Base-by-base conservation (phyloP, 1,140 invertebrate species). In the Uloborus diversus region DNA sequence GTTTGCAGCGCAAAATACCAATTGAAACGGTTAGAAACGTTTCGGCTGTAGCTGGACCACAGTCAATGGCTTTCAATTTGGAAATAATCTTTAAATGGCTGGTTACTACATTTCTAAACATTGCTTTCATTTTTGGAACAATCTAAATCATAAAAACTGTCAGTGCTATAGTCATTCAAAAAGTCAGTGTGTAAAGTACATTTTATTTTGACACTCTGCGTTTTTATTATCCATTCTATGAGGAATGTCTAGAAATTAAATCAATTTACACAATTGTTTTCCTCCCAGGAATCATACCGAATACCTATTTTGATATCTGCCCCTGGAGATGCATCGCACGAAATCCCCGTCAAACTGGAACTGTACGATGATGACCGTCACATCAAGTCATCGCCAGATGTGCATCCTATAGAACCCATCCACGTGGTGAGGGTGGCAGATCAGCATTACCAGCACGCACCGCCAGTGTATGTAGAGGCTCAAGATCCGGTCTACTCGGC, bases 331-430 rank as follows among this genome's bases (percentile, higher is more conserved):
- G 35, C 51, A 0, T 27, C 68, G 11, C 51, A 73, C 14, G 30
- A 56, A 1, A 49, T 61, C 2, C 64, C 64, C 13, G 73, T 78
- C 7, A 78, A 59, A 14, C 4, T 78, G 2, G 73, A 78, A 20
- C 9, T 78, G 14, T 49, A 66, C 13, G 73, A 78, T 9, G 62
- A 78, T 13, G 73, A 65, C 23, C 25, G 49, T 0, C 53, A 75
- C 14, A 64, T 75, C 37, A 62, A 64, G 20, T 65, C 61, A 0
- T n/a, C 61, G 2, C 13, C 33, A 3, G 73, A 78, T 42, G 14
- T 65, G n/a, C 73, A 66, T 37, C 73, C 73, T 13, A 78, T 78
- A 1, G 23, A 30, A 14, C 73, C 73, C 32, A 78, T 78, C 4
- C 73, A 66, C 32, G 23, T 78, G 49, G 47, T 65, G 2, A 28